Evolutionary conservation across 1,140 invertebrate species (phyloP), one percentile per base, ranked within the genome.

Genomic region (Drosophila orosa): DNA sequence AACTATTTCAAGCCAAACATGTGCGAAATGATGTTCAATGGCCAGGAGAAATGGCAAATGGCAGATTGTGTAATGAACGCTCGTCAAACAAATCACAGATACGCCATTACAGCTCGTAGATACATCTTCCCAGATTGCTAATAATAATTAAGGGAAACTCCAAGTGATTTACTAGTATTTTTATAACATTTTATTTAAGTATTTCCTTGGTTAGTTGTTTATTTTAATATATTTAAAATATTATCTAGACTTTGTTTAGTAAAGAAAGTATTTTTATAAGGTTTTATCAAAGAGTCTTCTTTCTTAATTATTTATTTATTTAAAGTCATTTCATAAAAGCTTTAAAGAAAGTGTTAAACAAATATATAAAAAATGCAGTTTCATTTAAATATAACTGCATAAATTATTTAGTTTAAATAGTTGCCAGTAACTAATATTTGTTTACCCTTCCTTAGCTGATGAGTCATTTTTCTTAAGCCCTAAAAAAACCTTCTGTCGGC

Each of bases 11-110:
- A 40, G 44, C 66, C 69, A 73, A 73, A 60, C 67, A 73, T 74
- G 68, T 74, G 76, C 76, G 55, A 67, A 71, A 71, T 54, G 44
- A 52, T 68, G 69, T 73, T 73, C 55, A 33, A 75, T 52, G 55
- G 55, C 15, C 48, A 47, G 31, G 19, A 47, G 47, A 63, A 22
- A 52, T 22, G 35, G 31, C 19, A 17, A 52, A 39, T 31, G 8
- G 39, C 47, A n/a, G 42, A 60, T 80, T 80, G 78, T 80, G 78
- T 80, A 80, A 80, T 80, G 72, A 80, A 56, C 71, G 59, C 78
- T 63, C 52, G 60, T 66, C 66, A 80, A 80, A 65, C 72, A 75
- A 80, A 80, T 71, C 50, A 57, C 65, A 71, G 24, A 59, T 57
- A 50, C 66, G 31, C 27, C 17, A 24, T 17, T 19, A 24, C 13